Percentiles rank a stretch among this genome's conserved stretches.
These are phyloP conservation scores for Cloeon dipterum DNA, from an alignment of 2,888 invertebrate species.

Conservation along the genomic window DNA sequence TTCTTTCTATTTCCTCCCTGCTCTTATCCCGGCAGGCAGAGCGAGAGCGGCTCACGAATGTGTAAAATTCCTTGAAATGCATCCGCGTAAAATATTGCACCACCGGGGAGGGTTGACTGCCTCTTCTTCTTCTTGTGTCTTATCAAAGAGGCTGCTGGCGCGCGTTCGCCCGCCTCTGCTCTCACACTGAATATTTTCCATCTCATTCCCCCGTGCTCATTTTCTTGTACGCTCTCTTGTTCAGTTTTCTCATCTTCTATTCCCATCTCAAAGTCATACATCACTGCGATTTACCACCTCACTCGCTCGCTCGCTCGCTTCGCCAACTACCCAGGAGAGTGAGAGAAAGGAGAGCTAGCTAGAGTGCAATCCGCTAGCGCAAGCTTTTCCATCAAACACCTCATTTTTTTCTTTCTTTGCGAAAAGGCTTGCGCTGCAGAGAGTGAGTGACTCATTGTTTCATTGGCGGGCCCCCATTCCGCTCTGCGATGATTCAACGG, in stretches of 20 bases:
- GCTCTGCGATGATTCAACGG: too few relatives aligned
- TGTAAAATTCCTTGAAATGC: too few relatives aligned
- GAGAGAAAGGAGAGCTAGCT: slow-evolving; percentile 3
- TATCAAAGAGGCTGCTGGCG: background rate
- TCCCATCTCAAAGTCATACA: background rate
- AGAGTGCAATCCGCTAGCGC: background rate
- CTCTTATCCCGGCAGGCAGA: too few relatives aligned
- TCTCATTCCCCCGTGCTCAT: slow-evolving; percentile 12
- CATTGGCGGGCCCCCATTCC: too few relatives aligned
- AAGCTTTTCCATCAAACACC: slow-evolving; percentile 1
- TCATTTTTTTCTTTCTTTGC: slow-evolving; percentile 5
- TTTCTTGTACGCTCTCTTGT: slow-evolving; percentile 4
- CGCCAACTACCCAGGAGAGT: background rate
- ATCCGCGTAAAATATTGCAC: too few relatives aligned
- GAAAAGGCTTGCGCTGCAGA: slow-evolving; percentile 7
- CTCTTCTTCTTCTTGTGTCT: background rate
- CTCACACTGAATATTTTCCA: slow-evolving; percentile 8
- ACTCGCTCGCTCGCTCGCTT: background rate
- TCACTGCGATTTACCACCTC: background rate
- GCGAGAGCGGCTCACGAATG: too few relatives aligned
- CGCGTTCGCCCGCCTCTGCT: background rate
- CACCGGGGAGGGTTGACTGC: too few relatives aligned
- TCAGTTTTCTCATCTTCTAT: background rate
- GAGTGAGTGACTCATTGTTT: slow-evolving; percentile 6
- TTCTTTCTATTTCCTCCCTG: too few relatives aligned